phyloP scores from a whole-genome alignment of 2,797 vertebrate species.

The Echeneis naucrates region DNA sequence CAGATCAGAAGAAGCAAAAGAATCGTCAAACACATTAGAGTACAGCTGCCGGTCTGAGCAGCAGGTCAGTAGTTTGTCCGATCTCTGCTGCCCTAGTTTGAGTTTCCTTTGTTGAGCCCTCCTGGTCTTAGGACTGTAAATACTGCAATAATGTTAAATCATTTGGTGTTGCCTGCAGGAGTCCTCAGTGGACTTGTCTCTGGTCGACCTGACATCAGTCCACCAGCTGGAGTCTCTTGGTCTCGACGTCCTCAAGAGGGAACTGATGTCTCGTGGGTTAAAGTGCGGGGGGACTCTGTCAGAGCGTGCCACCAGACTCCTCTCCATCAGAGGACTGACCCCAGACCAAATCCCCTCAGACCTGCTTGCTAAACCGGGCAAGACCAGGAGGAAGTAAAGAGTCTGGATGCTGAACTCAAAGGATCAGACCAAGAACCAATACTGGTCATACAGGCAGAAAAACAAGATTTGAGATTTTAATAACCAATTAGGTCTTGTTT shows the following conservation, averaged over 20 bases:
- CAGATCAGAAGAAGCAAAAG: no score
- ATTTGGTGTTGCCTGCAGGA: no score
- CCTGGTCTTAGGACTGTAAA: not conserved
- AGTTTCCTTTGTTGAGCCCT: not conserved
- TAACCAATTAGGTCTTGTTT: not conserved
- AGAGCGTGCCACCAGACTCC: slow-evolving; percentile 90
- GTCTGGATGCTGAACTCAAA: no score
- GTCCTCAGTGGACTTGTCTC: no score
- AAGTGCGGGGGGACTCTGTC: slow-evolving; percentile 94
- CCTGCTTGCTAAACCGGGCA: slow-evolving; percentile 88
- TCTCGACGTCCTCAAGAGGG: slow-evolving; percentile 89
- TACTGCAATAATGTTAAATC: no score
- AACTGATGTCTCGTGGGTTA: slow-evolving; percentile 86
- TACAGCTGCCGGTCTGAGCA: not conserved
- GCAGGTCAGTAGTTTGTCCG: slow-evolving; percentile 40
- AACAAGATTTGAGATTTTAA: not conserved
- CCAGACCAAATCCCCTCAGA: slow-evolving; percentile 85
- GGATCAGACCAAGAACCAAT: no score
- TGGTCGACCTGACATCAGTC: slow-evolving; percentile 80
- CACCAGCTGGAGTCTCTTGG: slow-evolving; percentile 89
- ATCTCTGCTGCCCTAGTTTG: not conserved
- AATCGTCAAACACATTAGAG: not conserved
- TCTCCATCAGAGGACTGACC: slow-evolving; percentile 85
- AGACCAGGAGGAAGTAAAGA: slow-evolving; percentile 83
- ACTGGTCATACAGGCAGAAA: no score